A percentile compares a stretch with the other conserved stretches of the same genome.
Conservation (phyloP, 2,113 vertebrate genomes). For the Microtus montanus region DNA sequence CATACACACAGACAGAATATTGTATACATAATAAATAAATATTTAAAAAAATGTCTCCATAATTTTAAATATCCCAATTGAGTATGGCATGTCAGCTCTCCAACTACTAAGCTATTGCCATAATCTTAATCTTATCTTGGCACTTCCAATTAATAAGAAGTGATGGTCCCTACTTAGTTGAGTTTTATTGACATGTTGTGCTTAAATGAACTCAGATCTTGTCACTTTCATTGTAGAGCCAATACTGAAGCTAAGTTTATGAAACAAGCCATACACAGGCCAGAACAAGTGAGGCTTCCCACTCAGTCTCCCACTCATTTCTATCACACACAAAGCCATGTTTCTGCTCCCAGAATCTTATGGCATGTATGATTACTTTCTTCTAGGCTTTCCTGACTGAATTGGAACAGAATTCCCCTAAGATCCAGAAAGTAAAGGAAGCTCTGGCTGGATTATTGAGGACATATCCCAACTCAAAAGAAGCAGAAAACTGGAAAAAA, state of each 20-base stretch:
- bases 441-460: slow-evolving; percentile 90
- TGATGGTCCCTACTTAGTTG: slow-evolving; percentile 10
- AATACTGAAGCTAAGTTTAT: slow-evolving; percentile 49
- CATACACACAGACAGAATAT: too few species aligned
- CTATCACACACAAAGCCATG: neutral
- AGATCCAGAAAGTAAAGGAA: slow-evolving; percentile 93
- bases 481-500: slow-evolving; percentile 93
- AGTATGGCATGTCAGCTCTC: neutral
- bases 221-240: slow-evolving; percentile 51
- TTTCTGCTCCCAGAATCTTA: neutral
- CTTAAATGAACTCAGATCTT: slow-evolving; percentile 35
- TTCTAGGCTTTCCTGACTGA: slow-evolving; percentile 93
- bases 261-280: neutral
- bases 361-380: slow-evolving; percentile 13
- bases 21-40: too few species aligned
- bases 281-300: neutral
- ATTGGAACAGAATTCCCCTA: slow-evolving; percentile 91
- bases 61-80: slow-evolving; percentile 19
- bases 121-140: slow-evolving; percentile 8
- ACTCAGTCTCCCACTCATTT: neutral
- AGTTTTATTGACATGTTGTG: neutral
- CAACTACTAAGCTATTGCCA: neutral
- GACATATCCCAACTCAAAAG: slow-evolving; percentile 94
- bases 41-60: neutral
- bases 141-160: neutral